A percentile compares a stretch with the other conserved stretches of the same genome.
phyloP scores from a whole-genome alignment of 2,113 vertebrate genomes.

The Pygoscelis antarcticus region DNA sequence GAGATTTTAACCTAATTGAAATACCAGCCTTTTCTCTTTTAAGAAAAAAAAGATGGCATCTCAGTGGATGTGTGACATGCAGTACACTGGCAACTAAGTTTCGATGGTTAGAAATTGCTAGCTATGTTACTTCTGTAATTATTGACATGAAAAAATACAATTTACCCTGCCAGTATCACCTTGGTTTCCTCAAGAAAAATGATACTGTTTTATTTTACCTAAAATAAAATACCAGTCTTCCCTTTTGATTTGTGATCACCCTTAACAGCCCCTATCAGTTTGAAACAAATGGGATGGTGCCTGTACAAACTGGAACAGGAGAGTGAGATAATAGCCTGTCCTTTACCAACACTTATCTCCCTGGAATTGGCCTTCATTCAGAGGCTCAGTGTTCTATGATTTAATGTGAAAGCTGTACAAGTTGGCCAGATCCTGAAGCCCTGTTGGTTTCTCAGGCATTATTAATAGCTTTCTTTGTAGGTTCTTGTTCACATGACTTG shows the following conservation, averaged over 20 bases:
- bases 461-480: conserved; percentile 44
- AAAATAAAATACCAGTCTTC: not conserved
- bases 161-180: not conserved
- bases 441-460: conserved; percentile 34
- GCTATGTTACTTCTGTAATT: not conserved
- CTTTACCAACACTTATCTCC: not conserved
- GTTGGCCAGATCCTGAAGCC: not conserved
- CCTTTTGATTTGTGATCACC: conserved; percentile 15
- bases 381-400: not conserved
- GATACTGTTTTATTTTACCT: not conserved
- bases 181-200: not conserved
- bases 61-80: not conserved
- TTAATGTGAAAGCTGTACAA: conserved; percentile 30
- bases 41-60: not conserved
- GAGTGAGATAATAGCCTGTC: not conserved
- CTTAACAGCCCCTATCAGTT: not conserved
- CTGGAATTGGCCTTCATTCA: not conserved
- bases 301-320: conserved; percentile 3
- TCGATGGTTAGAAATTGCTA: not conserved
- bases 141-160: not conserved
- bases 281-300: conserved; percentile 5
- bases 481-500: conserved; percentile 13
- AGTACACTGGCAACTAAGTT: not conserved
- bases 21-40: not conserved
- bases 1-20: not conserved